Evolutionary conservation across 2,797 vertebrate genomes (phyloP), one percentile per base, ranked within the genome.

Genomic region (Enteromius thamalakanensis): DNA sequence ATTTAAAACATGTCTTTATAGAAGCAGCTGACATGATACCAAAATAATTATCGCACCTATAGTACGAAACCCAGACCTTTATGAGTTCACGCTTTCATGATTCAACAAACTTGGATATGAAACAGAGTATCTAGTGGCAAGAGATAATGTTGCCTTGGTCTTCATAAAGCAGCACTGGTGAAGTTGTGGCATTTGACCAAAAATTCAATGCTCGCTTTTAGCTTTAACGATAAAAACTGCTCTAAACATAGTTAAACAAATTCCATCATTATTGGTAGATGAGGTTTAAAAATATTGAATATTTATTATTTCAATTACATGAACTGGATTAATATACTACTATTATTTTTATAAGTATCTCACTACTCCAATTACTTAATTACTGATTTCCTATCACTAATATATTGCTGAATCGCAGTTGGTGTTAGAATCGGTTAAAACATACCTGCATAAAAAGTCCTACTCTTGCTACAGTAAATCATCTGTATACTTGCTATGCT

Each of bases 201-300:
- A 62, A 49, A 49, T n/a, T 34, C 21, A 69, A n/a, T 26, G 64
- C 47, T 68, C 68, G 29, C 47, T 26, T 79, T 68, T 26, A 55
- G 64, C 12, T 68, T 55, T 69, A 40, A 69, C 26, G 8, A 68
- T 79, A 4, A 78, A 79, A 51, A 37, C 26, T 49, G 76, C 37
- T 26, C 34, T 14, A 40, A 15, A 34, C 76, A 79, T 1, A 23
- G 47, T 68, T 79, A 79, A 53, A 79, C 40, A 60, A 4, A 47
- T n/a, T 34, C 47, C 23, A 60, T 60, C 10, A 60, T 26, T 19
- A 79, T 32, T 42, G 32, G 15, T 68, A 40, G 10, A 55, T 58
- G 26, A 26, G 26, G 17, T 58, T 42, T 21, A 3, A 37, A 55
- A 45, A 45, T 29, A 14, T 29, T 2, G 4, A 2, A 15, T 29